These are phyloP conservation scores for Antennarius striatus DNA, from an alignment of 2,113 vertebrate species.

Conservation along the genomic window DNA sequence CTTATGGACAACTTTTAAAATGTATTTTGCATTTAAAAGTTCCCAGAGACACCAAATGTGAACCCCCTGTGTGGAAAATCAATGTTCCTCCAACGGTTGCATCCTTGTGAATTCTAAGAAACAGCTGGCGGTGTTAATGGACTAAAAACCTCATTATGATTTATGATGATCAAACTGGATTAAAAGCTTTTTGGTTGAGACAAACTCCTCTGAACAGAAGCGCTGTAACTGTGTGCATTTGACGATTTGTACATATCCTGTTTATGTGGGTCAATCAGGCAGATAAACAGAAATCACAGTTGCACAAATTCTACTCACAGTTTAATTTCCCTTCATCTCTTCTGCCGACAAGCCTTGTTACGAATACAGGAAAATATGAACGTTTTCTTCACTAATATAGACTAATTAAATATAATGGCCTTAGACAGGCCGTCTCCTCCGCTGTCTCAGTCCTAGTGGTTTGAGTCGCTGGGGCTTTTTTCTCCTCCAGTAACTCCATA, in stretches of 20 bases:
- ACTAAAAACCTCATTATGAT: neutral
- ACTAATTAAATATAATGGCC: slow-evolving; percentile 26
- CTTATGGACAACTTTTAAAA: too few relatives aligned
- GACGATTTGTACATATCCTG: slow-evolving; percentile 39
- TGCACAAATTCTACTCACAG: slow-evolving; percentile 4
- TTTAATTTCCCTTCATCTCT: slow-evolving; percentile 1
- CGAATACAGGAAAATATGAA: neutral
- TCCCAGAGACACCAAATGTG: too few relatives aligned
- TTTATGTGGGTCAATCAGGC: slow-evolving; percentile 37
- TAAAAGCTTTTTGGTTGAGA: neutral
- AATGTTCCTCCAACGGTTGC: too few relatives aligned
- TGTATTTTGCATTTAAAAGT: too few relatives aligned
- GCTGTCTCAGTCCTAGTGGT: neutral
- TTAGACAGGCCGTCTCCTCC: slow-evolving; percentile 4
- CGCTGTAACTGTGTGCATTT: slow-evolving; percentile 3
- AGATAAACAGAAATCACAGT: slow-evolving; percentile 39
- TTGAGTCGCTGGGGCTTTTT: slow-evolving; percentile 39
- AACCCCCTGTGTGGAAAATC: too few relatives aligned
- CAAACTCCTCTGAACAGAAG: slow-evolving; percentile 8
- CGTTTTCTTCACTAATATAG: slow-evolving; percentile 4
- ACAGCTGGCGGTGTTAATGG: neutral
- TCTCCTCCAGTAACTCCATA: slow-evolving; percentile 42
- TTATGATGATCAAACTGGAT: too few relatives aligned
- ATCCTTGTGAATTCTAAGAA: neutral
- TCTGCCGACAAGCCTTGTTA: neutral